Conservation (phyloP, 1,140 invertebrate genomes). For the Thaumetopoea pityocampa region DNA sequence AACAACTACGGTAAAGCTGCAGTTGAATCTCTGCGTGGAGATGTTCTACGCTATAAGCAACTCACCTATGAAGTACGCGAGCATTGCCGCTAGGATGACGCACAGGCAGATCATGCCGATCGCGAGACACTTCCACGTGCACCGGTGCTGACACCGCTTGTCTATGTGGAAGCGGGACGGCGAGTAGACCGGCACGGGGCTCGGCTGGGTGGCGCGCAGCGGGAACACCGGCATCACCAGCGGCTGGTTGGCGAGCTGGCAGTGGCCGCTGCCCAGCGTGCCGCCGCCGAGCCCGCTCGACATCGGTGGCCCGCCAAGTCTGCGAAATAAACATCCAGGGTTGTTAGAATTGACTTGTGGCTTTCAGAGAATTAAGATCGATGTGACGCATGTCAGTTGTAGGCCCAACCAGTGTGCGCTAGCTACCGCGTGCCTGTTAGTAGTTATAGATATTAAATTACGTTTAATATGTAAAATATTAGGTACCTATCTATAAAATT, state of each 20-base stretch:
- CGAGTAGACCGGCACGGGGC: slow-evolving; percentile 86
- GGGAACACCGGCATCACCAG: slow-evolving; percentile 89
- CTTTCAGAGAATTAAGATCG: too few species aligned
- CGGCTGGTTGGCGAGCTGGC: slow-evolving; percentile 78
- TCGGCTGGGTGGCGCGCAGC: slow-evolving; percentile 81
- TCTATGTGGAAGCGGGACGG: slow-evolving; percentile 95
- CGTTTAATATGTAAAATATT: too few species aligned
- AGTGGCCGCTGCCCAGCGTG: slow-evolving; percentile 64
- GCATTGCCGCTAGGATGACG: slow-evolving; percentile 91
- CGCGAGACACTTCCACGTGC: slow-evolving; percentile 96
- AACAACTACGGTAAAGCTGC: too few species aligned
- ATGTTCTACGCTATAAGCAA: slow-evolving; percentile 31
- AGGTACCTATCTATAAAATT: too few species aligned
- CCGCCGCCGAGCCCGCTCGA: slow-evolving; percentile 64
- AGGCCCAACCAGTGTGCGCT: too few species aligned
- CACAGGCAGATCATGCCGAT: slow-evolving; percentile 92
- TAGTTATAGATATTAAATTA: too few species aligned
- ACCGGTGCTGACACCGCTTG: slow-evolving; percentile 92
- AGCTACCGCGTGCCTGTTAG: too few species aligned
- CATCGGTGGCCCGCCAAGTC: slow-evolving; percentile 66
- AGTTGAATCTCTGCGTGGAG: too few species aligned
- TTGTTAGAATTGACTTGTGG: slow-evolving; percentile 7
- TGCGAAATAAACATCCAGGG: slow-evolving; percentile 36
- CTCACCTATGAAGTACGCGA: slow-evolving; percentile 96
- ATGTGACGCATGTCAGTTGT: too few species aligned